Base-by-base conservation (phyloP, 2,888 invertebrate genomes). In the Thecophora atra region DNA sequence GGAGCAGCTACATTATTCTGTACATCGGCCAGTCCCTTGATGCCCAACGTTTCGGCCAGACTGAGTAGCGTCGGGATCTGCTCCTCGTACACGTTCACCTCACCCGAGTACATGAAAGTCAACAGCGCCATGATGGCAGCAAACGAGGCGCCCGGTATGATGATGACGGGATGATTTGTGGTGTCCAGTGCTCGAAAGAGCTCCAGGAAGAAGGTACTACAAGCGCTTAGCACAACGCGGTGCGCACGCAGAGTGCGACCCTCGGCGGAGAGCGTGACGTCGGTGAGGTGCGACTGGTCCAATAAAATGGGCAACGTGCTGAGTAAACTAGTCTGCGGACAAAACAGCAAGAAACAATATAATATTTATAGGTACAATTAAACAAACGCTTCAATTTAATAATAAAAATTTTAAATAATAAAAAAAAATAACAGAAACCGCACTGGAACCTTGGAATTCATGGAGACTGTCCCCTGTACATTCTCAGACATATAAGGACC, bases 131-230 rank as follows among this genome's bases (percentile, higher is more conserved):
- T 86, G 62, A 87, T 83, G 58, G 87, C 84, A n/a, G 80, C 80
- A 74, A 87, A 86, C 19, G 86, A 83, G 64, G 87, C 85, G 7
- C 85, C 86, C 2, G 86, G 86, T 80, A 87, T 84, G 21, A 87
- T 84, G 65, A 85, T 86, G 26, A 87, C 85, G 68, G 86, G 86
- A 79, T 87, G 87, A 79, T 81, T 84, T 69, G 83, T 81, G 51
- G 83, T 80, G 75, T 86, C 85, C 75, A 86, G 80, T 0, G 86
- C 84, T n/a, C 86, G 85, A 88, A 96, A 95, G 75, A 96, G 88
- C 81, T 95, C 94, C 80, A 94, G 92, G 86, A 96, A 96, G 88
- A 96, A 96, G 78, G 93, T 92, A 87, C 96, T 96, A 87, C 96
- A 96, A 76, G 95, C 94, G 30, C 96, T 96, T 72, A 96, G 88